phyloP scores from a whole-genome alignment of 2,113 vertebrate species.

The Chaetorhynchus papuensis region DNA sequence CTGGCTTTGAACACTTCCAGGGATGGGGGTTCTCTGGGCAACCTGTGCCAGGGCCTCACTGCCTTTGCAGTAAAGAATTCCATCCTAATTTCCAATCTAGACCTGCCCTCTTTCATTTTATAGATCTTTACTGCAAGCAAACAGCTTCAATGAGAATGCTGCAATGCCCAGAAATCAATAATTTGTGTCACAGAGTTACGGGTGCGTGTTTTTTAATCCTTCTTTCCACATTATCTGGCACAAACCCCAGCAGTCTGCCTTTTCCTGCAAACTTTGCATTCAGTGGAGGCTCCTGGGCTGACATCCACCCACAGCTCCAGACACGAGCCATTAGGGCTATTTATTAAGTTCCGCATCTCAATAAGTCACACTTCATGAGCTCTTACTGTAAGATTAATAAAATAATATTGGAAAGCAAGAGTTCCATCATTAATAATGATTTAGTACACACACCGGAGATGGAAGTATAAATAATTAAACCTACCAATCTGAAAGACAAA shows the following conservation, averaged over 20 bases:
- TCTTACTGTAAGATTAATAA: background rate
- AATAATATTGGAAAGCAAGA: background rate
- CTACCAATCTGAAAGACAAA: background rate
- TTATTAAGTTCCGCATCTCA: background rate
- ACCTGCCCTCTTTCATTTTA: background rate
- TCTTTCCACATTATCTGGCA: background rate
- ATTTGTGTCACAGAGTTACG: background rate
- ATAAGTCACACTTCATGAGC: background rate
- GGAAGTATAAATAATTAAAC: background rate
- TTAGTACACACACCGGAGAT: background rate
- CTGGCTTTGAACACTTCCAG: background rate
- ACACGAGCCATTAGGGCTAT: background rate
- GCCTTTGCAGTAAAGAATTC: background rate
- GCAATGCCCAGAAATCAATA: background rate
- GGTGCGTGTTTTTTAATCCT: background rate
- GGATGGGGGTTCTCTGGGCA: background rate
- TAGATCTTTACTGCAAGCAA: too few species aligned
- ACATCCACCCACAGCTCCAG: background rate
- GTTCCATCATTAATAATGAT: background rate
- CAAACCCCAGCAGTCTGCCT: background rate
- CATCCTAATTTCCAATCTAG: background rate
- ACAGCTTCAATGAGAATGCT: rapidly evolving
- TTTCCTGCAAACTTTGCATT: background rate
- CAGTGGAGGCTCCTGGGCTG: background rate
- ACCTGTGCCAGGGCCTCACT: background rate